Base-by-base conservation (phyloP, 1,140 invertebrate genomes). In the Chymomyza costata region DNA sequence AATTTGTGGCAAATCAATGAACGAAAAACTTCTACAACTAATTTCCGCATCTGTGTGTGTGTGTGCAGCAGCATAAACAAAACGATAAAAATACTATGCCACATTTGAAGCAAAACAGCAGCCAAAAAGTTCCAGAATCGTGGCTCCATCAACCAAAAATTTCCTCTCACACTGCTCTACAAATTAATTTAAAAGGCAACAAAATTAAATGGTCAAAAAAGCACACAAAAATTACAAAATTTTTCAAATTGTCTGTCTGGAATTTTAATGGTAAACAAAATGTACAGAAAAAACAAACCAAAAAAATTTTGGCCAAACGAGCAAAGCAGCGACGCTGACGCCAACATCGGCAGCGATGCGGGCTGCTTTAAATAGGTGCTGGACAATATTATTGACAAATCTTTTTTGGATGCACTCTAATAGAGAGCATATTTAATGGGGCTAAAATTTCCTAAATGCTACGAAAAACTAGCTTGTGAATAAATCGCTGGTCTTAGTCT, bases 1-100 rank as follows among this genome's bases (percentile, higher is more conserved):
- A 80, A 73, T 65, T 80, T 80, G 73, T 67, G 73, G 73, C 73
- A 80, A 78, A 78, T 78, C 73, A 78, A 78, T 78, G 64, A 78
- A 78, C 80, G 64, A 63, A 56, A 71, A 66, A 13, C 35, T 48
- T n/a, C 3, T n/a, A 7, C 18, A 40, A 46, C 61, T 65, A 65
- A 65, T 65, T 65, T 65, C 56, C 63, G 63, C 21, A 25, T 25
- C 8, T 25, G 21, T 25, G 21, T 25, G 21, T 25, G 21, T 25
- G 21, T 25, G 21, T 25, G 21, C 21, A 25, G n/a, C 60, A 57
- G 63, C 65, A 70, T 66, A 76, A 78, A 78, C 71, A 76, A 63
- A 65, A 65, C 53, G 14, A 53, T 34, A 35, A 71, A 61, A 59
- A 63, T 5, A 6, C 10, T 28, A 28, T 28, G 25, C 10, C 48